phyloP scores from a whole-genome alignment of 2,888 invertebrate genomes.

The Lasioglossum marginatum region DNA sequence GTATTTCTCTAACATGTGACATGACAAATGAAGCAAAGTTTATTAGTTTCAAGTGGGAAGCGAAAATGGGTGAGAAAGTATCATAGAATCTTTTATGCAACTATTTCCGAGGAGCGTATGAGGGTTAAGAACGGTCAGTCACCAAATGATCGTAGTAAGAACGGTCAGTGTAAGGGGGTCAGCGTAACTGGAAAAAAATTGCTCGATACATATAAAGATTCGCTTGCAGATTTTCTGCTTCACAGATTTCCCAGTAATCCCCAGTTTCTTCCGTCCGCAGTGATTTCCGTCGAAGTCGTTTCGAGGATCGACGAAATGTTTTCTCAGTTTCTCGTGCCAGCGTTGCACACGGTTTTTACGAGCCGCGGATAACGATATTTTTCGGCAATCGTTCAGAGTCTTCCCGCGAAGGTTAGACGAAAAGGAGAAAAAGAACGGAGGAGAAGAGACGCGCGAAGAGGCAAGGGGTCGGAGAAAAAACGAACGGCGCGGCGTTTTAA shows the following conservation, averaged over 20 bases:
- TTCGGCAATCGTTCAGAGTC: not conserved
- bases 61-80: no score
- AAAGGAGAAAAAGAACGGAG: not conserved
- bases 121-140: no score
- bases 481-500: not conserved
- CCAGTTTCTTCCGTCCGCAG: not conserved
- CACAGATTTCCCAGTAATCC: not conserved
- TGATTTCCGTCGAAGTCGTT: conserved; percentile 14
- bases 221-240: not conserved
- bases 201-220: not conserved
- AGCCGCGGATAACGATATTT: not conserved
- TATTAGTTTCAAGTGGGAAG: no score
- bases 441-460: not conserved
- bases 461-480: not conserved
- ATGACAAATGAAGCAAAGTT: no score
- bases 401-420: conserved; percentile 10
- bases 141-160: no score
- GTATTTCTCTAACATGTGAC: no score
- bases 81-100: no score
- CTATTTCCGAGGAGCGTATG: no score
- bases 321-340: not conserved
- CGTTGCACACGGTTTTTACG: not conserved
- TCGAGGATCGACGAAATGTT: conserved; percentile 1
- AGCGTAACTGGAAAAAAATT: not conserved
- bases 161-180: not conserved